Conservation (phyloP, 2,113 vertebrate species). For the Elgaria multicarinata region DNA sequence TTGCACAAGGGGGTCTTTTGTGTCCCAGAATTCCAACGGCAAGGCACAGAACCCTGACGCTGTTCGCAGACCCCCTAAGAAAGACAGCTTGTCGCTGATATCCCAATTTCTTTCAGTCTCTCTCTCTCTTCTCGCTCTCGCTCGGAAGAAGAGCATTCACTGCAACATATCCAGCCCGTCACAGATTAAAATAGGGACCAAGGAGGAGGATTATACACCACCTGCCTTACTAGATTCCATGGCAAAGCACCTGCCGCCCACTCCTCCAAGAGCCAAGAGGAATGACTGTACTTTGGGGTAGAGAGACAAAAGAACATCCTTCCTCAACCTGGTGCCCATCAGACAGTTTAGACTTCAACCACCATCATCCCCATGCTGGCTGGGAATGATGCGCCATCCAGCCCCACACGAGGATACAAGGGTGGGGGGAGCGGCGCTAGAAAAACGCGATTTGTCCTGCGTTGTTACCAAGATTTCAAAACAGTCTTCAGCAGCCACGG, state of each 20-base stretch:
- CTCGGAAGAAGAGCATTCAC: no score
- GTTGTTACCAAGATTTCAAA: no score
- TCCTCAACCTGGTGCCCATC: no score
- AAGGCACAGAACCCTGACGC: not conserved
- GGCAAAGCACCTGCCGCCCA: not conserved
- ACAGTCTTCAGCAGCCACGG: no score
- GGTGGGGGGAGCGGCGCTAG: not conserved
- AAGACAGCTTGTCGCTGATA: no score
- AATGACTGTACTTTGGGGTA: not conserved
- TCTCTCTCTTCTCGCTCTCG: no score
- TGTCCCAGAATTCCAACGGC: not conserved
- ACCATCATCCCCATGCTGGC: no score
- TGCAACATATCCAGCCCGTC: not conserved
- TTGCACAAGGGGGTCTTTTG: not conserved
- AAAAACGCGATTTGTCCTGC: no score
- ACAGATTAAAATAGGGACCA: not conserved
- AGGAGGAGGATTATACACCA: not conserved
- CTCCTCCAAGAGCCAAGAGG: not conserved
- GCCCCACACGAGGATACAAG: no score
- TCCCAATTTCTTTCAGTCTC: not conserved
- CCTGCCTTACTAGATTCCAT: not conserved
- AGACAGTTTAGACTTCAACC: no score
- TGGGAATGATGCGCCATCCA: no score
- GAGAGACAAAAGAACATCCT: not conserved
- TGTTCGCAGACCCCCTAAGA: no score